Evolutionary conservation across 1,140 invertebrate species (phyloP).

Genomic region (Heliconius hermathena): DNA sequence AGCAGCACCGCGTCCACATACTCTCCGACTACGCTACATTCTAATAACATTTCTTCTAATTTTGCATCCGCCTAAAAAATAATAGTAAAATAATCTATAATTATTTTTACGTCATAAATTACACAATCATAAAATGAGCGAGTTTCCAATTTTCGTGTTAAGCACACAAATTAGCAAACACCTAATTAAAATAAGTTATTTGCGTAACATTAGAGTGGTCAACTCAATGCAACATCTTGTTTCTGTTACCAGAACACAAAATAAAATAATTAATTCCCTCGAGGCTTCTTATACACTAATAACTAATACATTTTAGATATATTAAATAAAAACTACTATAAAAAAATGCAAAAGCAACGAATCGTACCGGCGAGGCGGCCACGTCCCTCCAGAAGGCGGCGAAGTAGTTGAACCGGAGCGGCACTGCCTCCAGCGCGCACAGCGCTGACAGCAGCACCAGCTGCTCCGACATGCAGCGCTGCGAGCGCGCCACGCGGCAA

Average conservation of each 20-base stretch:
- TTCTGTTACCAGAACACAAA: too few relatives aligned
- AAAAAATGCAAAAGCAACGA: background rate
- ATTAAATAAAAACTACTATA: background rate
- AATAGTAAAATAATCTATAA: background rate
- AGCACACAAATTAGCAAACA: too few relatives aligned
- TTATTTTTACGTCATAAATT: background rate
- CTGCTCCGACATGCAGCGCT: conserved; percentile 89
- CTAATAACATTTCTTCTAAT: conserved; percentile 88
- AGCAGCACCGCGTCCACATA: conserved; percentile 91
- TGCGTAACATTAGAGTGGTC: too few relatives aligned
- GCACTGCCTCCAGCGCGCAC: conserved; percentile 93
- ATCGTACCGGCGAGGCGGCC: conserved; percentile 86
- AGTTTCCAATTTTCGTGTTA: too few relatives aligned
- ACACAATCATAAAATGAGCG: background rate
- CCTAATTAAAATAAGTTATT: too few relatives aligned
- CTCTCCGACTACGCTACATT: conserved; percentile 90
- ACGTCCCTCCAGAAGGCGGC: conserved; percentile 93
- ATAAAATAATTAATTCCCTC: too few relatives aligned
- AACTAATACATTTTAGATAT: too few relatives aligned
- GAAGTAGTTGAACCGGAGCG: conserved; percentile 91
- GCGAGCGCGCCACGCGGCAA: conserved; percentile 92
- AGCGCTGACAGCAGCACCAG: conserved; percentile 91
- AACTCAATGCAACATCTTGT: too few relatives aligned
- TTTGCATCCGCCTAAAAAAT: conserved; percentile 86
- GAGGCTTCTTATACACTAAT: too few relatives aligned